A percentile compares a stretch with the other conserved stretches of the same genome.
phyloP scores from a whole-genome alignment of 2,113 vertebrate genomes.

The Notarius lentiginosus region DNA sequence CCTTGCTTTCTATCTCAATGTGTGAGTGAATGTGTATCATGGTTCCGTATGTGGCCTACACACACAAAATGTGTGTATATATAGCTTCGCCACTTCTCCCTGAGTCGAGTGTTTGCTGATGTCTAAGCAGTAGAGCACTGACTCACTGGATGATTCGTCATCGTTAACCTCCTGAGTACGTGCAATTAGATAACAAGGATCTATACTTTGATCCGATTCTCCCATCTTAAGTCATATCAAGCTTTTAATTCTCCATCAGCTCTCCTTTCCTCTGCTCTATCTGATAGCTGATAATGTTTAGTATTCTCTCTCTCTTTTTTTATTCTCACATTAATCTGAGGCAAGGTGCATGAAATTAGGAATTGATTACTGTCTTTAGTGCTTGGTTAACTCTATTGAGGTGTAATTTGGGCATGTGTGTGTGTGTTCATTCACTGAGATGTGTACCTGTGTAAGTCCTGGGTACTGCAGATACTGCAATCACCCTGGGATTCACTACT shows the following conservation, averaged over 20 bases:
- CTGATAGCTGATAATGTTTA: slow-evolving; percentile 34
- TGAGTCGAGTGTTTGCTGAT: neutral
- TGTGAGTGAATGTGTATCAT: neutral
- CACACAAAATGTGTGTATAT: neutral
- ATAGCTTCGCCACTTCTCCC: neutral
- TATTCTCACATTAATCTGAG: slow-evolving; percentile 66
- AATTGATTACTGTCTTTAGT: slow-evolving; percentile 75
- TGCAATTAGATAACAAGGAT: slow-evolving; percentile 28
- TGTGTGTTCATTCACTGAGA: slow-evolving; percentile 64
- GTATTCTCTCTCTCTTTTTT: neutral
- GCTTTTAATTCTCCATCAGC: slow-evolving; percentile 7
- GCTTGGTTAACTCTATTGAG: slow-evolving; percentile 72
- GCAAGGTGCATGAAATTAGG: slow-evolving; percentile 78
- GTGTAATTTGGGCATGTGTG: slow-evolving; percentile 40
- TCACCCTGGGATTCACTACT: neutral
- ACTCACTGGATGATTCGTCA: slow-evolving; percentile 25
- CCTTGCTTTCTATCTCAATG: too few species aligned
- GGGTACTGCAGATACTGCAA: slow-evolving; percentile 40
- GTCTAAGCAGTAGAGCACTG: slow-evolving; percentile 8
- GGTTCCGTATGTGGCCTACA: neutral
- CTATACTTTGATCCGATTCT: slow-evolving; percentile 19
- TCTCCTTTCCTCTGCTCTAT: slow-evolving; percentile 3
- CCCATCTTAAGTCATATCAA: slow-evolving; percentile 2
- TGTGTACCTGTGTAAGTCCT: slow-evolving; percentile 65
- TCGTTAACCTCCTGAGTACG: neutral